Conservation (phyloP, 2,888 invertebrate species). For the Nomada ferruginata region DNA sequence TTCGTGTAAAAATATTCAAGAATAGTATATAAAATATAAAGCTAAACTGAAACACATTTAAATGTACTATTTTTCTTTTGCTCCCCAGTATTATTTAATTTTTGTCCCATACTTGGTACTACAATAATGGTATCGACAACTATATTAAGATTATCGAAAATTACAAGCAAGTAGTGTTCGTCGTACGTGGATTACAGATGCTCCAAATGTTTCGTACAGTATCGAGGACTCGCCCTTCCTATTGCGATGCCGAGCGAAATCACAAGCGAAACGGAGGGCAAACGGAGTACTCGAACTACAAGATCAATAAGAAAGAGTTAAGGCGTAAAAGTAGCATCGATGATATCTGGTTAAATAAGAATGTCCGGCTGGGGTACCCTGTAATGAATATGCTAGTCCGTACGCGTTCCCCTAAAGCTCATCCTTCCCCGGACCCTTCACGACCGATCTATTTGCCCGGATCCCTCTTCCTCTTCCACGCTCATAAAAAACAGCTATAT, state of each 20-base stretch:
- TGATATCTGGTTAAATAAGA: slow-evolving; percentile 80
- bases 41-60: too few relatives aligned
- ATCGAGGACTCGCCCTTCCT: background rate
- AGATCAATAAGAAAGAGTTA: slow-evolving; percentile 43
- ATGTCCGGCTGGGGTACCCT: slow-evolving; percentile 83
- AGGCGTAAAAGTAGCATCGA: slow-evolving; percentile 53
- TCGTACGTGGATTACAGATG: too few relatives aligned
- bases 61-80: too few relatives aligned
- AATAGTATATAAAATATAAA: too few relatives aligned
- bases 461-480: slow-evolving; percentile 84
- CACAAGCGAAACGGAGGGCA: background rate
- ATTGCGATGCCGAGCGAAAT: background rate
- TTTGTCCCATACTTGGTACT: background rate
- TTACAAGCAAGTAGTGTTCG: background rate
- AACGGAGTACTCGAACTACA: background rate
- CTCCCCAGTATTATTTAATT: too few relatives aligned
- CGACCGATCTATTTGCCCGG: slow-evolving; percentile 70
- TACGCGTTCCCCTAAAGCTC: slow-evolving; percentile 68
- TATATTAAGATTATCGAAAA: background rate
- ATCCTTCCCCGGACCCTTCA: slow-evolving; percentile 62
- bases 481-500: slow-evolving; percentile 84
- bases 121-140: background rate
- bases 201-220: background rate
- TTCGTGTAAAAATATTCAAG: too few relatives aligned
- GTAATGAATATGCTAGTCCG: slow-evolving; percentile 82